phyloP scores from a whole-genome alignment of 2,888 invertebrate species.

The Entomobrya multifasciata region DNA sequence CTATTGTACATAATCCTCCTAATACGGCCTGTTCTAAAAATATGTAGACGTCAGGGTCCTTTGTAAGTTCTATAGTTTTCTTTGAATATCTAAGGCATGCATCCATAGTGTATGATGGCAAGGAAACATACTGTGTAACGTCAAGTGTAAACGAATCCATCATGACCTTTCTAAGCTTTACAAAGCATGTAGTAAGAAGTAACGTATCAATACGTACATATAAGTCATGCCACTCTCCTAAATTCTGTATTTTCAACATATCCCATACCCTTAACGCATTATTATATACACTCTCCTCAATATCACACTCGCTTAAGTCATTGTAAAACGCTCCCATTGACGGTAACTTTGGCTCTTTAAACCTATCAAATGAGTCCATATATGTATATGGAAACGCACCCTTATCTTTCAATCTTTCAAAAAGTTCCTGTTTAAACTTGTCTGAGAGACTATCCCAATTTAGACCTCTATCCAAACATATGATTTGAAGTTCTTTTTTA shows the following conservation, averaged over 20 bases:
- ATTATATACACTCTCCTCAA: conserved; percentile 49
- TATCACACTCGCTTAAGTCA: conserved; percentile 47
- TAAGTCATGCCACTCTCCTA: conserved; percentile 73
- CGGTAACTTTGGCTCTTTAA: conserved; percentile 66
- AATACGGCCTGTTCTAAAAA: conserved; percentile 52
- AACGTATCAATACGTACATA: conserved; percentile 54
- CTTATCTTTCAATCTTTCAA: conserved; percentile 61
- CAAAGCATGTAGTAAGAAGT: conserved; percentile 49
- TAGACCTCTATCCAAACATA: neutral
- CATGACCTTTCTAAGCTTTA: conserved; percentile 46
- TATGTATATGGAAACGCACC: conserved; percentile 74
- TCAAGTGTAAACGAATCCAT: conserved; percentile 30
- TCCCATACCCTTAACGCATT: conserved; percentile 66
- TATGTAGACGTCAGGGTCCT: conserved; percentile 41
- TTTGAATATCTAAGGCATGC: conserved; percentile 58
- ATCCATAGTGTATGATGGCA: conserved; percentile 62
- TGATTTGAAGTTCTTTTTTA: neutral
- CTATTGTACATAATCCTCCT: conserved; percentile 54
- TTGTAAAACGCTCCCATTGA: conserved; percentile 52
- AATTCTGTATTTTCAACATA: conserved; percentile 45
- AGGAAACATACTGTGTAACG: conserved; percentile 57
- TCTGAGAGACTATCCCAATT: no score
- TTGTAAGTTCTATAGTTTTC: conserved; percentile 46
- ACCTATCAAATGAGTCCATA: conserved; percentile 63
- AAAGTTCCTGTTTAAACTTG: conserved; percentile 10